A percentile compares a stretch with the other conserved stretches of the same genome.
Conservation (phyloP, 2,113 vertebrate species). For the Pituophis catenifer region DNA sequence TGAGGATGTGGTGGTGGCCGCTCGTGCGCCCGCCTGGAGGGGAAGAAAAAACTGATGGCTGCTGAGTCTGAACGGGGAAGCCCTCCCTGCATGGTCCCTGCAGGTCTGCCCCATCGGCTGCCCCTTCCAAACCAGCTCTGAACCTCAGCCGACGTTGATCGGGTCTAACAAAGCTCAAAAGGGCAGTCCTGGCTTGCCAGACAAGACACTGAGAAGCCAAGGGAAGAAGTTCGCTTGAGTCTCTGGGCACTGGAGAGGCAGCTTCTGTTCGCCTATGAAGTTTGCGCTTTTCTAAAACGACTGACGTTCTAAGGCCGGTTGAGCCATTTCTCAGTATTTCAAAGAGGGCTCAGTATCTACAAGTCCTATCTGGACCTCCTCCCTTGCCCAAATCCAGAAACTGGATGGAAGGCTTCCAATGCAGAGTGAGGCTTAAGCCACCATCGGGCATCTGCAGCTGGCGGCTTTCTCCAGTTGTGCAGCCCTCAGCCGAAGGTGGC, state of each 20-base stretch:
- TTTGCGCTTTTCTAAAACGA: not conserved
- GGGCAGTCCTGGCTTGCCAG: not conserved
- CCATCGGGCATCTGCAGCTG: no score
- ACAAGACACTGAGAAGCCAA: not conserved
- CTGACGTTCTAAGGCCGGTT: not conserved
- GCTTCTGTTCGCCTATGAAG: not conserved
- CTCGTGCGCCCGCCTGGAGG: constrained; percentile 90
- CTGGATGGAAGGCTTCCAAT: not conserved
- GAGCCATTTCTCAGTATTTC: not conserved
- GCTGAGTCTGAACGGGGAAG: not conserved
- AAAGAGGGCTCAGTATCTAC: no score
- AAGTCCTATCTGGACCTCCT: no score
- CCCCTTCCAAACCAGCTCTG: not conserved
- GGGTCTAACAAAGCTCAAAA: not conserved
- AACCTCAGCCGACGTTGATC: no score
- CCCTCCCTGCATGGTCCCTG: not conserved
- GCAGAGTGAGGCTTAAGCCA: no score
- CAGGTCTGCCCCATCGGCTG: not conserved
- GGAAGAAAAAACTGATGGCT: constrained; percentile 41
- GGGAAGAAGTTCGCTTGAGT: not conserved
- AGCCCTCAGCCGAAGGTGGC: not conserved
- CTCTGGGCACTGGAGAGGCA: not conserved
- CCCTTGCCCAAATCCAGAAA: not conserved
- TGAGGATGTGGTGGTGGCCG: constrained; percentile 96
- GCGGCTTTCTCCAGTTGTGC: not conserved